Base-by-base conservation (phyloP, 2,113 vertebrate species). In the Antechinus stuartii region DNA sequence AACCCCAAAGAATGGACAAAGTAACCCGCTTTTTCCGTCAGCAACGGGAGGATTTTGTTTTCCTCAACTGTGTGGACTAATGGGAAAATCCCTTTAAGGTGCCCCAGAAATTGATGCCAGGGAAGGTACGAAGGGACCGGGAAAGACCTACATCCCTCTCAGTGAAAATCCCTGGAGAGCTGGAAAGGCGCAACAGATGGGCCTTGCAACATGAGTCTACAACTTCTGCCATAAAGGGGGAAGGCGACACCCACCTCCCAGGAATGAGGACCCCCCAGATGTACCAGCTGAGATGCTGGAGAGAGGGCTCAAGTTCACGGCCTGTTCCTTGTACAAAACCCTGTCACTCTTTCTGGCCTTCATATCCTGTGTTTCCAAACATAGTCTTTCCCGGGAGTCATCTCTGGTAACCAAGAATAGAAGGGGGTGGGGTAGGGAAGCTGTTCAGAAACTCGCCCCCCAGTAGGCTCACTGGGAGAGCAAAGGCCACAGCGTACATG, bases 1-100 rank as follows among this genome's bases (percentile, higher is more conserved):
- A 1, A 50, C 54, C 84, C 42, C 90, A 24, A 94, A 53, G 52
- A 96, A 16, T 1, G 68, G 42, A 24, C 90, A 35, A 68, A 54
- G 35, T 8, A n/a, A 57, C 0, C 0, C 30, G 10, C 23, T 7
- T 12, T 52, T 49, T 0, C 0, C 8, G 11, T 42, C 8, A 46
- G 91, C 3, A 9, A 42, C 8, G 0, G 3, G 42, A 90, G 50
- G 53, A 91, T 49, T 30, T 56, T 42, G 56, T 93, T 54, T 2
- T 8, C 68, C 89, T 91, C 90, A 52, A 53, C 2, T 26, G 61
- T 46, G 54, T 50, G 0, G 2, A 47, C 54, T 93, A 47, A 54
- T 50, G 91, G 53, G n/a, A 76, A 96, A 94, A 56, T 50, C 57
- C 76, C 53, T 19, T 90, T 22, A 89, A 91, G 54, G 54, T 24